Evolutionary conservation across 1,140 invertebrate species (phyloP), one percentile per base, ranked within the genome.

Genomic region (Drosophila auraria): DNA sequence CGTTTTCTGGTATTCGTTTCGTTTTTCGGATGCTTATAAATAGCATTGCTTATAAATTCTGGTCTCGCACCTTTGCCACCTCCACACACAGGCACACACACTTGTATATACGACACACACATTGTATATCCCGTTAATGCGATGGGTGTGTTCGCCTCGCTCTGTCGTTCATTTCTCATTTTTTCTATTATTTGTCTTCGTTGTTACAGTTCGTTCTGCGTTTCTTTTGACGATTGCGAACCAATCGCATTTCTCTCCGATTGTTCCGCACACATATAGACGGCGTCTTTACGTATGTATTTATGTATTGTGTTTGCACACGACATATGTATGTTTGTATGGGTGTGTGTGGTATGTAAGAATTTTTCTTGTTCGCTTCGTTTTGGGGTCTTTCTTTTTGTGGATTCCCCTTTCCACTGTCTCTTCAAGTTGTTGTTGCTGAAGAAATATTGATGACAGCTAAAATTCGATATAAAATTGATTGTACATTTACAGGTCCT

Each of bases 51-150:
- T 77, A 77, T 77, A 57, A 73, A 61, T 73, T 50, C 74, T 77
- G 54, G 61, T 56, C 66, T 74, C 77, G 78, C 78, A 80, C 78
- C 77, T 80, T 79, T 79, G 76, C 59, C 75, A 79, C 77, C 76
- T 82, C 59, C 78, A 65, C 64, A 59, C 47, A 80, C 27, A 49
- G 45, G 50, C 47, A 54, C 25, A 33, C 12, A 40, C n/a, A 44
- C 20, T 4, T 36, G 20, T 47, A 25, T 40, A 40, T 40, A 56
- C 30, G 51, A 5, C 20, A 40, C 53, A 38, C 33, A 30, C 40
- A 45, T 44, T 66, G 54, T 60, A 60, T 59, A 45, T 66, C 23
- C 58, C 44, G 44, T 60, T 68, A 62, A 68, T 68, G 44, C 64
- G 63, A 73, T 73, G 74, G 64, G 65, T 73, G 65, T 69, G 65